Conservation (phyloP, 2,797 vertebrate genomes). For the Chelonia mydas region DNA sequence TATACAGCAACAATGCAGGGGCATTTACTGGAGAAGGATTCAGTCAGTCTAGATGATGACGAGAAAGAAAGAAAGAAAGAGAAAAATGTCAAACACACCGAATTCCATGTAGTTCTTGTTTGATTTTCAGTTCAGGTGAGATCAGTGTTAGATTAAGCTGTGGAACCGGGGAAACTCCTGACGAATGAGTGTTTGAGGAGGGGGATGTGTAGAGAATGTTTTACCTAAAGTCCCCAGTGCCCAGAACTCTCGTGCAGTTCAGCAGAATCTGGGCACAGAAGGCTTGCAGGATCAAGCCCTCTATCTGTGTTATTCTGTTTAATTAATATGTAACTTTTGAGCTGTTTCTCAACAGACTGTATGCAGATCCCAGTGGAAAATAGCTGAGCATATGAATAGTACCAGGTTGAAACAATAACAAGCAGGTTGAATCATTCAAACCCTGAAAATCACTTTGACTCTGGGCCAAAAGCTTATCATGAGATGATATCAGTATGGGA, state of each 20-base stretch:
- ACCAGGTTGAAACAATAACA: conserved; percentile 71
- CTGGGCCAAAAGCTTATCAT: conserved; percentile 67
- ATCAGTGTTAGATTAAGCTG: background rate
- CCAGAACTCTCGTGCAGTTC: background rate
- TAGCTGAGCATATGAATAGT: conserved; percentile 52
- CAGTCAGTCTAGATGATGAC: background rate
- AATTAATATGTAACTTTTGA: conserved; percentile 42
- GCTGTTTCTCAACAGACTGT: conserved; percentile 36
- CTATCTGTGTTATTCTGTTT: background rate
- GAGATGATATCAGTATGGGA: conserved; percentile 67
- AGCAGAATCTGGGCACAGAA: background rate
- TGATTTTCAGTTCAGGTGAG: background rate
- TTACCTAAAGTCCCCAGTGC: conserved; percentile 20
- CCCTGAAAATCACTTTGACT: conserved; percentile 65
- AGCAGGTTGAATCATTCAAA: conserved; percentile 64
- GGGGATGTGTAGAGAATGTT: background rate
- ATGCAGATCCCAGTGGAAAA: conserved; percentile 58
- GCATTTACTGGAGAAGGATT: background rate
- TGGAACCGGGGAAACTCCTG: background rate
- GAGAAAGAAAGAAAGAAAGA: accelerated
- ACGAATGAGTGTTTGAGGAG: background rate
- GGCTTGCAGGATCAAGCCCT: conserved; percentile 17
- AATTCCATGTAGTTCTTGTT: background rate
- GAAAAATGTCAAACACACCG: background rate
- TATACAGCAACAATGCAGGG: background rate